These are phyloP conservation scores for Diorhabda elongata DNA, from an alignment of 1,140 invertebrate genomes.

Conservation along the genomic window DNA sequence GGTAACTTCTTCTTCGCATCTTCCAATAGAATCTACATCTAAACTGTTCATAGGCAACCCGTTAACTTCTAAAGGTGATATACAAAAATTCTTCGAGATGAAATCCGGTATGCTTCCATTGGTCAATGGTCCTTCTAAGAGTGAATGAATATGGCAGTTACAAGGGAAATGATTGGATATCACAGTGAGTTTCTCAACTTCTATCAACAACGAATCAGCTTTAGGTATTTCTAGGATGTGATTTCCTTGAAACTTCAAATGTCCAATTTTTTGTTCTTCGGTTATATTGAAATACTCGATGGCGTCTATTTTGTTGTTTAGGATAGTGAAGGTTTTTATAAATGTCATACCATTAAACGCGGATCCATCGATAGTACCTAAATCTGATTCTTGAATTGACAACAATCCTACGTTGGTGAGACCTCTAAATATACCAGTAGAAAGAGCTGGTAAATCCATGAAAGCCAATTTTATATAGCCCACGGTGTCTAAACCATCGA, in stretches of 20 bases:
- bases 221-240: slow-evolving; percentile 72
- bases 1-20: slow-evolving; percentile 62
- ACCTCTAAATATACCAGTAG: slow-evolving; percentile 69
- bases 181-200: slow-evolving; percentile 63
- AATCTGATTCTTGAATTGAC: slow-evolving; percentile 73
- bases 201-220: slow-evolving; percentile 59
- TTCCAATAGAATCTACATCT: slow-evolving; percentile 62
- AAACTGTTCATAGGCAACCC: slow-evolving; percentile 67
- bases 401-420: slow-evolving; percentile 68
- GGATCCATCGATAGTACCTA: slow-evolving; percentile 65
- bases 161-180: slow-evolving; percentile 77
- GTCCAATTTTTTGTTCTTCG: slow-evolving; percentile 62
- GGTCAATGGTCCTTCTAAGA: slow-evolving; percentile 67
- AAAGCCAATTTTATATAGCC: slow-evolving; percentile 71
- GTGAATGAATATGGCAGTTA: slow-evolving; percentile 72
- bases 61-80: slow-evolving; percentile 76
- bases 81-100: slow-evolving; percentile 73
- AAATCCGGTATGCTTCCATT: slow-evolving; percentile 63
- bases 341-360: slow-evolving; percentile 67
- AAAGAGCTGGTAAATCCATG: slow-evolving; percentile 70
- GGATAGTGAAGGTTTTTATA: slow-evolving; percentile 66
- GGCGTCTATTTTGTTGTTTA: slow-evolving; percentile 79
- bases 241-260: slow-evolving; percentile 71
- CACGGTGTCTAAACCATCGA: slow-evolving; percentile 73
- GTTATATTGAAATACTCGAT: slow-evolving; percentile 68